phyloP scores from a whole-genome alignment of 2,797 vertebrate species.

The Pyrocephalus nanus region DNA sequence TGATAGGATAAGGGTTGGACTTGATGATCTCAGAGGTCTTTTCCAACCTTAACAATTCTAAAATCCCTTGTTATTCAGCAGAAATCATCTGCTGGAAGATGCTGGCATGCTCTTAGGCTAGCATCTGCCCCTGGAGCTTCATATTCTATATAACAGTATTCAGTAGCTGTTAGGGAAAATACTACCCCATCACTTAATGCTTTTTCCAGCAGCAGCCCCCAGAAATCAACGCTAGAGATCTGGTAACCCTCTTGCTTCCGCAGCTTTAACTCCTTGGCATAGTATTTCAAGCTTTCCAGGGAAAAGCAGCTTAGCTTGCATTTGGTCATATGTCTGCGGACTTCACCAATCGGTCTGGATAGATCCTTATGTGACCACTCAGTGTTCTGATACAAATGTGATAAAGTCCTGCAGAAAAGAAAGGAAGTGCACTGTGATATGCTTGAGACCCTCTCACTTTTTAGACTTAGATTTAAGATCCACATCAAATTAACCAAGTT shows the following conservation, averaged over 20 bases:
- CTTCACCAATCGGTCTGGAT: slow-evolving; percentile 35
- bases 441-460: not conserved
- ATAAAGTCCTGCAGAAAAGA: slow-evolving; percentile 47
- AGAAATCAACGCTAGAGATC: slow-evolving; percentile 75
- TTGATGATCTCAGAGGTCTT: not conserved
- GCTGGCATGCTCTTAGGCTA: not conserved
- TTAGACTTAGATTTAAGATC: not conserved
- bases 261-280: slow-evolving; percentile 59
- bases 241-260: slow-evolving; percentile 65
- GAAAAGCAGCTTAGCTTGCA: slow-evolving; percentile 73
- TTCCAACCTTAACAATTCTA: not conserved
- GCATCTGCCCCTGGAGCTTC: not conserved
- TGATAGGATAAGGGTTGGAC: not conserved
- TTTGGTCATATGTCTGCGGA: slow-evolving; percentile 70
- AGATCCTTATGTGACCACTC: slow-evolving; percentile 75
- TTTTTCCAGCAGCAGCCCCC: slow-evolving; percentile 79
- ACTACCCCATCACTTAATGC: slow-evolving; percentile 53
- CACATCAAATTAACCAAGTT: not conserved
- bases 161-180: not conserved
- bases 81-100: not conserved
- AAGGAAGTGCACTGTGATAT: not conserved
- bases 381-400: slow-evolving; percentile 51
- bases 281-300: slow-evolving; percentile 61
- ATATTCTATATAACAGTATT: not conserved
- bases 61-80: not conserved